Base-by-base conservation (phyloP, 2,113 vertebrate genomes). In the Craseonycteris thonglongyai region DNA sequence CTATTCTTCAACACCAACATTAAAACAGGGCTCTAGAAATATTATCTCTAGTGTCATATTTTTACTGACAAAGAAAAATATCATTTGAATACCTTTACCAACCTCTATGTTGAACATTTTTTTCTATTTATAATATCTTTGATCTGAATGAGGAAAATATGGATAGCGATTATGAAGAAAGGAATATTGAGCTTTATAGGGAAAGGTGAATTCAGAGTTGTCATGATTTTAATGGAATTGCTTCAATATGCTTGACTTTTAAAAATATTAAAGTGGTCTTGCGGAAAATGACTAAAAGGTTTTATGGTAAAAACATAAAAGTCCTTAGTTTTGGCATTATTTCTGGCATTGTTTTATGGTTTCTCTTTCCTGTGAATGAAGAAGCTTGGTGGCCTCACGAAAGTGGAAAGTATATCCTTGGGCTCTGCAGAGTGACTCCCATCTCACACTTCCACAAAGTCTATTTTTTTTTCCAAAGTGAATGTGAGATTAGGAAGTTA, bases 211-310 rank as follows among this genome's bases (percentile, higher is more conserved):
- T 68, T 94, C n/a, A 74, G 51, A 90, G 58, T 75, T 94, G 21
- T 59, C 40, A n/a, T 75, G 24, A 79, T 45, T 83, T 93, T 54
- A 80, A 42, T 69, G 19, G 7, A 83, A 45, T 69, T 81, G 3
- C 13, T 87, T 92, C 47, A 47, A 81, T 66, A 9, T 66, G 14
- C 35, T 89, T 63, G 81, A 38, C n/a, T 81, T 80, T 90, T 56
- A 38, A 83, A 95, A 86, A 81, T 79, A 80, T 69, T 74, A 63
- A 47, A 75, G 11, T 63, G 18, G 35, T 63, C 85, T 85, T 75
- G 4, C 56, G 45, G 21, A 80, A 91, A 93, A 80, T 10, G 63
- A 11, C 19, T 45, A 68, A 79, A 63, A 88, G 13, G 6, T 19
- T 87, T 83, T 71, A 11, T 49, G 38, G 45, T 68, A 33, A 54